These are phyloP conservation scores for Trypoxylon attenuatum DNA, from an alignment of 2,888 invertebrate species.

Conservation along the genomic window DNA sequence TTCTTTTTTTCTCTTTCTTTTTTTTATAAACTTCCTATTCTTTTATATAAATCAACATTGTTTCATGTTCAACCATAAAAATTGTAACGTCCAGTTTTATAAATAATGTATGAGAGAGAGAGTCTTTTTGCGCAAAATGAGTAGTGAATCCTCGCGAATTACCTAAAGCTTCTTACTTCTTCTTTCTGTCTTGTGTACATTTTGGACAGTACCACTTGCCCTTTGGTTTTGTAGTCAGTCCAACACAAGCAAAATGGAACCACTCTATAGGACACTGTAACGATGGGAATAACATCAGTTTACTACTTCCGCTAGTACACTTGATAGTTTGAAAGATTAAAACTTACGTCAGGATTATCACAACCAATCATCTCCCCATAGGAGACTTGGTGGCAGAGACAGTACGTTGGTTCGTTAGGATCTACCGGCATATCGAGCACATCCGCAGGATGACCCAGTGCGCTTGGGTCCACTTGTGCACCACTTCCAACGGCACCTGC, in stretches of 20 bases:
- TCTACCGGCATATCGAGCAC: slow-evolving; percentile 94
- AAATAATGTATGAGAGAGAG: no score
- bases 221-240: slow-evolving; percentile 92
- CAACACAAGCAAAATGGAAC: slow-evolving; percentile 97
- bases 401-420: slow-evolving; percentile 99
- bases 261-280: slow-evolving; percentile 90
- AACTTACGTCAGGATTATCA: slow-evolving; percentile 90
- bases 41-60: slow-evolving; percentile 42
- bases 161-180: slow-evolving; percentile 70
- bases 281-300: slow-evolving; percentile 42
- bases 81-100: slow-evolving; percentile 41
- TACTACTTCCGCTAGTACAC: not conserved
- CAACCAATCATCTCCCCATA: slow-evolving; percentile 98
- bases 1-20: not conserved
- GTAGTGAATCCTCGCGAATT: not conserved
- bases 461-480: slow-evolving; percentile 66
- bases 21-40: slow-evolving; percentile 32
- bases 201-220: slow-evolving; percentile 92
- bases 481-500: slow-evolving; percentile 71
- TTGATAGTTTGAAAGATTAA: not conserved
- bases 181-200: slow-evolving; percentile 77
- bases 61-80: slow-evolving; percentile 54
- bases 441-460: slow-evolving; percentile 88
- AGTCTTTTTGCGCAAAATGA: slow-evolving; percentile 4
- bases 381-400: slow-evolving; percentile 97